Evolutionary conservation across 2,797 vertebrate species (phyloP).

Genomic region (Myioborus melanocephalus): DNA sequence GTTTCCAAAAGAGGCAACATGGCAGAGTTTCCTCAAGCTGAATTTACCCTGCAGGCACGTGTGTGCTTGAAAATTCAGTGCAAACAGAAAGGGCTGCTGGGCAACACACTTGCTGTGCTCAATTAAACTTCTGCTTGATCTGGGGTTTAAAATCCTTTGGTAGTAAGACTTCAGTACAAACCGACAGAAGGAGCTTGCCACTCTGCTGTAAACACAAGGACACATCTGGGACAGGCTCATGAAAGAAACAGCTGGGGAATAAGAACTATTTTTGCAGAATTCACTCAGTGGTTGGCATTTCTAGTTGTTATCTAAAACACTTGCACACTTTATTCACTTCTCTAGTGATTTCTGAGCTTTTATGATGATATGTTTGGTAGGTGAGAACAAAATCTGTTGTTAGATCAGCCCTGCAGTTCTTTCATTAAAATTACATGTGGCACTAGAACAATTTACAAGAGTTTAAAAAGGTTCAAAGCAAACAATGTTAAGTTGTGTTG

Average conservation of each 20-base stretch:
- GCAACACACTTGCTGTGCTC: neutral
- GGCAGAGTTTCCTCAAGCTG: neutral
- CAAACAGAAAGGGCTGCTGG: constrained; percentile 7
- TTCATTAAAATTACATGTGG: neutral
- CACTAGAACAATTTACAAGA: neutral
- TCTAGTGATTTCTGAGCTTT: neutral
- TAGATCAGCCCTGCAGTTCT: neutral
- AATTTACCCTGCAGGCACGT: neutral
- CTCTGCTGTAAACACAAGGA: neutral
- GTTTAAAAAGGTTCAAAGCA: neutral
- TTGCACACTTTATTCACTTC: neutral
- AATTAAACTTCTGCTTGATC: constrained; percentile 19
- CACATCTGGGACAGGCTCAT: neutral
- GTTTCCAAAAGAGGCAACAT: neutral
- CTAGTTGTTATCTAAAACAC: neutral
- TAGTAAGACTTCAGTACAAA: neutral
- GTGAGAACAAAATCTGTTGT: neutral
- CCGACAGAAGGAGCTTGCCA: neutral
- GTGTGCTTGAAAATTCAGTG: neutral
- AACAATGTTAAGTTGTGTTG: neutral
- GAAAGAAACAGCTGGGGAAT: neutral
- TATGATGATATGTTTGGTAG: neutral
- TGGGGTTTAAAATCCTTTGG: neutral
- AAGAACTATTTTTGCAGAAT: constrained; percentile 1
- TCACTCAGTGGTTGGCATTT: neutral